Base-by-base conservation (phyloP, 2,888 invertebrate genomes). In the Mechanitis mazaeus region DNA sequence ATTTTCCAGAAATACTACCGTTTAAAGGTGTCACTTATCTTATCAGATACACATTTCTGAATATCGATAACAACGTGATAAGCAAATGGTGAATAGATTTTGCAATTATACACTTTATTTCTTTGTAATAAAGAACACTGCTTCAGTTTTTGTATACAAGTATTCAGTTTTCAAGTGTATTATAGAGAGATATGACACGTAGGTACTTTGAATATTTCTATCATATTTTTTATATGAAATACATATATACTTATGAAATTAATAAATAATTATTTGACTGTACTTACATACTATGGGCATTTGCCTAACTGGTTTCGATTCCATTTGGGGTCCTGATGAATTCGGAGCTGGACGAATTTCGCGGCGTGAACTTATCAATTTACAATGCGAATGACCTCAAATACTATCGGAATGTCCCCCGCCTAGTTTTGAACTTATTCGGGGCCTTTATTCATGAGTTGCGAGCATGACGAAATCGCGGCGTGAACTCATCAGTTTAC, bases 31-130 rank as follows among this genome's bases (percentile, higher is more conserved):
- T 50, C 50, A 6, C 7, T 50, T 61, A 66, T 66, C 66, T 70
- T 64, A 65, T 69, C 71, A 60, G 47, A 35, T 64, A 66, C 68
- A 70, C 60, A 69, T 70, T 69, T 70, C 68, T 64, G 65, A 64
- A 65, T 65, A 68, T 70, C 69, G 62, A 65, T 64, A 61, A n/a
- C 58, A 46, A 68, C 61, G 42, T 54, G 68, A 69, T 70, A 69
- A 62, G 63, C 65, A 69, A 70, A 68, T 63, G 60, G 56, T 58
- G 54, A 55, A 46, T 55, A 54, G 2, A 9, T 7, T 3, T 28
- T 46, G 31, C 35, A 20, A 61, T 55, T 55, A 33, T 56, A 31
- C 7, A 50, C 38, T 9, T 47, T 61, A 65, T 11, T 1, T 6
- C 12, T 46, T 9, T 0, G 0, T 59, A 9, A 61, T 11, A 55